These are phyloP conservation scores for Flexamia atlantica DNA, from an alignment of 2,888 invertebrate genomes.

Conservation along the genomic window DNA sequence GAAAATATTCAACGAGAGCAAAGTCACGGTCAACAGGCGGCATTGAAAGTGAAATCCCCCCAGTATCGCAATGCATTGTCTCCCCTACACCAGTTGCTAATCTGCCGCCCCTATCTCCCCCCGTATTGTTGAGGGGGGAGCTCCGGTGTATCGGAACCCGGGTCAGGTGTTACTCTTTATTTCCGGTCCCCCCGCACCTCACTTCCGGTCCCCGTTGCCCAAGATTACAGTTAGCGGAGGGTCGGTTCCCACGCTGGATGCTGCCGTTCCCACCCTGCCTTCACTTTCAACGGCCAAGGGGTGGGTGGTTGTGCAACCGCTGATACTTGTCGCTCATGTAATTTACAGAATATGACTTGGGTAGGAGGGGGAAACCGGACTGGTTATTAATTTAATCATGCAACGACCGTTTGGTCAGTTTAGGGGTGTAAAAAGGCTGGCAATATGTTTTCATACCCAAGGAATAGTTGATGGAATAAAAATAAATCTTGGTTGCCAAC, in stretches of 20 bases:
- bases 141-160: conserved; percentile 30
- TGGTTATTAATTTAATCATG: too few species aligned
- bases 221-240: conserved; percentile 48
- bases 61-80: conserved; percentile 35
- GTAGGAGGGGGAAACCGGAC: background rate
- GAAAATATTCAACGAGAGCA: too few species aligned
- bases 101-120: conserved; percentile 3
- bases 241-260: conserved; percentile 42
- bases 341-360: background rate
- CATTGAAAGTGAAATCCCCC: conserved; percentile 22
- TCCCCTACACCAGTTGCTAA: conserved; percentile 46
- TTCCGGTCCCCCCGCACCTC: conserved; percentile 37
- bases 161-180: conserved; percentile 16
- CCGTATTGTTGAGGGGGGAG: background rate
- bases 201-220: conserved; percentile 44
- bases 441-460: too few species aligned
- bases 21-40: conserved; percentile 20
- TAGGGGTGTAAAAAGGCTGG: too few species aligned
- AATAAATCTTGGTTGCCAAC: too few species aligned
- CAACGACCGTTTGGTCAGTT: too few species aligned
- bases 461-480: too few species aligned
- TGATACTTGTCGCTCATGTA: background rate
- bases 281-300: conserved; percentile 40
- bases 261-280: conserved; percentile 36
- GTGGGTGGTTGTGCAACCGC: conserved; percentile 20